These are phyloP conservation scores for Dicrurus megarhynchus DNA, from an alignment of 2,113 vertebrate genomes.

Conservation along the genomic window DNA sequence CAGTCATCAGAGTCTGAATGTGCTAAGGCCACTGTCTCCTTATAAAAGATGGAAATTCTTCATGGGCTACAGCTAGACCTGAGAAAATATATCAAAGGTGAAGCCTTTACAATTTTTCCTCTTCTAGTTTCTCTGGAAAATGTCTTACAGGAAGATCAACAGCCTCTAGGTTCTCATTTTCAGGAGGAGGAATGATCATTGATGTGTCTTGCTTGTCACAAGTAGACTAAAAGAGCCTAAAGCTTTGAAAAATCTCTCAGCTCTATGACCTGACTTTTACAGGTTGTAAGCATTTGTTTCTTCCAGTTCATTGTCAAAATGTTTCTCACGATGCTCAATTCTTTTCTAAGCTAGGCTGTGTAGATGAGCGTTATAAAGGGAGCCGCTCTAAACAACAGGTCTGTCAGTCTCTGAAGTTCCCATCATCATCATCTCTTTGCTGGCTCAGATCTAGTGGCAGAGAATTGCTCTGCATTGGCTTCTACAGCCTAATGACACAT, in stretches of 20 bases:
- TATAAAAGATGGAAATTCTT: not conserved
- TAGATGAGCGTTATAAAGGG: not conserved
- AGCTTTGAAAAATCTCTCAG: not conserved
- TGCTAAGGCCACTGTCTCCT: not conserved
- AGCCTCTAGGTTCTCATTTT: not conserved
- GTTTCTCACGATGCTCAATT: not conserved
- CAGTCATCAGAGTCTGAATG: not conserved
- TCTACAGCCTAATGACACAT: not conserved
- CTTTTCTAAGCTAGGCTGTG: not conserved
- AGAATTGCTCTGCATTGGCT: not conserved
- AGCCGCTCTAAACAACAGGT: not conserved
- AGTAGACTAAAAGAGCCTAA: not conserved
- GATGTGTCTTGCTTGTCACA: not conserved
- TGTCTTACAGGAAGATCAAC: not conserved
- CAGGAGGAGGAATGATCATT: not conserved
- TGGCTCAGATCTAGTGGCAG: not conserved
- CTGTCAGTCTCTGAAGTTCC: not conserved
- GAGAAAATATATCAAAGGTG: not conserved
- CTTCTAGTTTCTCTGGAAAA: not conserved
- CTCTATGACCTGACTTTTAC: not conserved
- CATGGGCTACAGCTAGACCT: not conserved
- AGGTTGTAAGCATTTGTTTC: not conserved
- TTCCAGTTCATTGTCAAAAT: not conserved
- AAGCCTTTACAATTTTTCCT: not conserved
- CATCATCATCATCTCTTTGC: not conserved